Evolutionary conservation across 2,888 invertebrate genomes (phyloP), one percentile per base, ranked within the genome.

Genomic region (Bellardia pandia): DNA sequence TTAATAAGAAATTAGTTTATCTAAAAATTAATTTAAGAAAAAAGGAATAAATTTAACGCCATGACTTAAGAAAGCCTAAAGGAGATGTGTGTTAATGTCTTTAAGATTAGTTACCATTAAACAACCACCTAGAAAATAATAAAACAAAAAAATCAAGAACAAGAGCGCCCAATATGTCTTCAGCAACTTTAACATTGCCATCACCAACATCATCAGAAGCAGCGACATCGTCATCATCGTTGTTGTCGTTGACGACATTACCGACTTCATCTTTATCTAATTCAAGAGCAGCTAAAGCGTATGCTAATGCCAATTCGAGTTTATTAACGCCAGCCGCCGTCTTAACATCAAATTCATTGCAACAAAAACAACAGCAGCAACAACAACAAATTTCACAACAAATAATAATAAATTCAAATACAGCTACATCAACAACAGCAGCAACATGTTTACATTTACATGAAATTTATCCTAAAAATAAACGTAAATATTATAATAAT

Each of bases 401-500:
- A 71, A 77, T 71, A 62, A 64, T 71, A 71, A 45, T 71, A 69
- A 81, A 74, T 81, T 66, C 74, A 68, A 66, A 82, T 60, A 82
- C 82, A 45, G 42, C 68, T 42, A n/a, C 48, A 74, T 30, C 85
- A 62, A 75, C 85, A 85, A 71, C 48, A 74, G 40, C 85, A 62
- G 75, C 85, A 85, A 71, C 87, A 85, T 87, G 79, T 79, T 71
- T 83, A 83, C 83, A 87, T 84, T 87, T 87, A 82, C 87, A 87
- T 85, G 85, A 85, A 87, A 78, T 87, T 82, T 87, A 78, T 87
- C 85, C 87, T 85, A 87, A 87, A 87, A 87, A 87, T 80, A 85
- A 85, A 69, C 85, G 85, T 80, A 85, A 85, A 85, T 85, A 66
- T 80, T 75, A 69, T 85, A 75, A 85, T 77, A 83, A 83, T 80